These are phyloP conservation scores for Sitta europaea DNA, from an alignment of 2,113 vertebrate species.

Conservation along the genomic window DNA sequence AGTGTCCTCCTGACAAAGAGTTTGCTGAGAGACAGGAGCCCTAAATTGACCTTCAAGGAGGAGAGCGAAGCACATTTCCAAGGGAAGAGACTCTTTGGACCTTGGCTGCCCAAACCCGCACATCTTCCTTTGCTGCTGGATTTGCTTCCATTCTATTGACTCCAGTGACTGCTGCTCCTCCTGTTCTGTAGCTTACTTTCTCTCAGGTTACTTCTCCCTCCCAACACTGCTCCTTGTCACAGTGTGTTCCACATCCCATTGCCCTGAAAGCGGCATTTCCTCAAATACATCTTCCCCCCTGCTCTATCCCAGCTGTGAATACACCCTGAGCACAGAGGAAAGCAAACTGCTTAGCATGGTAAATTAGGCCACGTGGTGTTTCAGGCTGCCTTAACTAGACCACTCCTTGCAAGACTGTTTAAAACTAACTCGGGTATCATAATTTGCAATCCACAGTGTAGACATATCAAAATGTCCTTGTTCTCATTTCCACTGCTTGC, in stretches of 20 bases:
- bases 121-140: neutral
- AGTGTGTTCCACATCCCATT: neutral
- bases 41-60: neutral
- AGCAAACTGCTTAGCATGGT: neutral
- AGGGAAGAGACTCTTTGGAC: neutral
- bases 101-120: neutral
- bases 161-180: neutral
- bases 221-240: neutral
- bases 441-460: conserved; percentile 68
- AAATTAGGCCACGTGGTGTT: conserved; percentile 27
- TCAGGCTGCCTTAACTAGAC: conserved; percentile 48
- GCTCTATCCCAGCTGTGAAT: neutral
- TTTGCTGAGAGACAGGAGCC: neutral
- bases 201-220: neutral
- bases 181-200: neutral
- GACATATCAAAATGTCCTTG: conserved; percentile 71
- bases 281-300: neutral
- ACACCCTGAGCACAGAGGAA: neutral
- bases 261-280: neutral
- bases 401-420: conserved; percentile 57
- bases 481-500: conserved; percentile 65
- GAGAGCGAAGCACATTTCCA: neutral
- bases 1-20: neutral
- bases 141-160: neutral
- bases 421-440: conserved; percentile 64